Percentiles rank a stretch among this genome's conserved stretches.
These are phyloP conservation scores for Melinaea menophilus DNA, from an alignment of 2,888 invertebrate species.

Conservation along the genomic window DNA sequence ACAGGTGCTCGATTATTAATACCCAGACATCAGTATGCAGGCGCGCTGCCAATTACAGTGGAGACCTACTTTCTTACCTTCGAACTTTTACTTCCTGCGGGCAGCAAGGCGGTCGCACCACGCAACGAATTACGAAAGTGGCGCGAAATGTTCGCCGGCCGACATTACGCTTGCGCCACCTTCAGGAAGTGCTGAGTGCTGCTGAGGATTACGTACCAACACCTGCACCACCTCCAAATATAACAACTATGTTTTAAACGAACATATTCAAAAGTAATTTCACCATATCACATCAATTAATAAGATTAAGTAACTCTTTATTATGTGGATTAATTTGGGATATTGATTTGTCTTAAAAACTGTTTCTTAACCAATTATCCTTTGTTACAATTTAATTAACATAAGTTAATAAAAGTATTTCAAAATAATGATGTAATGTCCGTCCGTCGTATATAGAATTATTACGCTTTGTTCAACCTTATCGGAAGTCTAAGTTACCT, in stretches of 20 bases:
- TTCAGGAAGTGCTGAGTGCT: slow-evolving; percentile 75
- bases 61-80: slow-evolving; percentile 79
- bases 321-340: no score
- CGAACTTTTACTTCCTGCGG: slow-evolving; percentile 79
- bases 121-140: slow-evolving; percentile 77
- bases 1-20: slow-evolving; percentile 63
- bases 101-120: slow-evolving; percentile 72
- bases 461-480: slow-evolving; percentile 37
- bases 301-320: no score
- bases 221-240: slow-evolving; percentile 33
- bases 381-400: slow-evolving; percentile 5
- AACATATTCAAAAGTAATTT: neutral
- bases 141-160: slow-evolving; percentile 78
- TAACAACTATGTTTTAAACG: neutral
- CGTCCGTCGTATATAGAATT: slow-evolving; percentile 11
- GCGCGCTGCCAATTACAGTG: slow-evolving; percentile 73
- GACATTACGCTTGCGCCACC: slow-evolving; percentile 76
- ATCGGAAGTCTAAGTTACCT: slow-evolving; percentile 69
- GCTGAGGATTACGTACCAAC: slow-evolving; percentile 72
- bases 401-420: neutral
- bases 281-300: neutral
- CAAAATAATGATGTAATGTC: slow-evolving; percentile 5
- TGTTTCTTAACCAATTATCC: neutral
- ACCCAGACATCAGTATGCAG: slow-evolving; percentile 71
- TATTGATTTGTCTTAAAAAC: neutral